Base-by-base conservation (phyloP, 2,888 invertebrate species). In the Parnassius smintheus region DNA sequence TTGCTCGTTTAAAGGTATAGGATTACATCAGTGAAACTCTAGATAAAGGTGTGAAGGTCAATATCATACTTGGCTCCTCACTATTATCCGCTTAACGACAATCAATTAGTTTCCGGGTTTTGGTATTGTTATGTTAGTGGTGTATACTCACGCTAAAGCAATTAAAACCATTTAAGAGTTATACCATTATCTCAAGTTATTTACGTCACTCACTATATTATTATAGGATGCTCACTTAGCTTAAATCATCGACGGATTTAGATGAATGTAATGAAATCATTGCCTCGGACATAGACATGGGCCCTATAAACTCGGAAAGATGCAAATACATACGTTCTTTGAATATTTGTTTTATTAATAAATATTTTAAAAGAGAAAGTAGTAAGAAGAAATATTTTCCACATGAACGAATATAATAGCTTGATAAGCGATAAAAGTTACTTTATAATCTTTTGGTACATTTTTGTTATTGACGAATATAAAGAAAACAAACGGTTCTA, bases 31-130 rank as follows among this genome's bases (percentile, higher is more conserved):
- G 74, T 35, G 49, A 41, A 53, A 48, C 18, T 35, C 70, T 67
- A 67, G 68, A 72, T 59, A 81, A 78, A 74, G 76, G 71, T 87
- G 86, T 86, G 88, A 88, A 90, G 90, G 90, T 71, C 70, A 55
- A 55, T 61, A 57, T 59, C 70, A 69, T 71, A 66, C 72, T 70
- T 70, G 69, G 69, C 74, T 72, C 65, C 71, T 48, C 68, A 67
- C 67, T 69, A 74, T 72, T 55, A 56, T 73, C 74, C 74, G 75
- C 73, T 65, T 76, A 67, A 72, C 73, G 66, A 75, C 75, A 64
- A 59, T 75, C 11, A 13, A 13, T 49, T 9, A 13, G 74, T 73
- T 88, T 89, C 88, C 88, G 87, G 78, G 85, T 87, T 45, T 74
- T 57, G 52, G 12, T 62, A 57, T 48, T 48, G 51, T 35, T 48